These are phyloP conservation scores for Cololabis saira DNA, from an alignment of 2,113 vertebrate species.

Conservation along the genomic window DNA sequence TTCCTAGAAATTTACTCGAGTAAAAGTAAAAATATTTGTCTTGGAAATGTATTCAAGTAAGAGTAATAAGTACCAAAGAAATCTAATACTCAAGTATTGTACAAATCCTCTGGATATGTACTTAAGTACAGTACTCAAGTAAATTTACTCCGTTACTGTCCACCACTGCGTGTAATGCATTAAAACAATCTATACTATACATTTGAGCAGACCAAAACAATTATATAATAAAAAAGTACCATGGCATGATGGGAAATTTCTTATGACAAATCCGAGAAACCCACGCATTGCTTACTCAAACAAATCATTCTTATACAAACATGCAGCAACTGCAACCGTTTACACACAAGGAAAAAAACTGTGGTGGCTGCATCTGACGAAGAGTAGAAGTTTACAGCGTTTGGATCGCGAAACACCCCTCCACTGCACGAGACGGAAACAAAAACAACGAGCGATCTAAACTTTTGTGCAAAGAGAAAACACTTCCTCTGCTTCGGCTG, in stretches of 20 bases:
- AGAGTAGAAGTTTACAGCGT: conserved; percentile 13
- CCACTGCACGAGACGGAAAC: neutral
- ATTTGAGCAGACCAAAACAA: neutral
- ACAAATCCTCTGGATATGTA: no score
- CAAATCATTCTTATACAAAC: conserved; percentile 56
- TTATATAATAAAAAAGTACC: neutral
- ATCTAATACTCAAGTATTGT: no score
- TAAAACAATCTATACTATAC: no score
- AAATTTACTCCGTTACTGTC: no score
- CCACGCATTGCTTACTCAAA: conserved; percentile 33
- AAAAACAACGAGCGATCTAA: neutral
- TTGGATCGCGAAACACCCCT: conserved; percentile 1
- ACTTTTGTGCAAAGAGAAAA: conserved; percentile 4
- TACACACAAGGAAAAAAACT: conserved; percentile 9
- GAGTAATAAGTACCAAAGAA: no score
- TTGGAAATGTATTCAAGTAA: no score
- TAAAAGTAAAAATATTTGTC: no score
- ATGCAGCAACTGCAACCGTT: conserved; percentile 31
- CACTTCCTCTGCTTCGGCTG: neutral
- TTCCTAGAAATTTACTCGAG: no score
- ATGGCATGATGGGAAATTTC: neutral
- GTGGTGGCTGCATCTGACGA: conserved; percentile 37
- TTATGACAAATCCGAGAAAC: conserved; percentile 27
- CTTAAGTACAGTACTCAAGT: no score
- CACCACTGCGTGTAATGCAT: no score